Percentiles rank a stretch among this genome's conserved stretches.
phyloP scores from a whole-genome alignment of 1,140 invertebrate genomes.

The Asbolus verrucosus region DNA sequence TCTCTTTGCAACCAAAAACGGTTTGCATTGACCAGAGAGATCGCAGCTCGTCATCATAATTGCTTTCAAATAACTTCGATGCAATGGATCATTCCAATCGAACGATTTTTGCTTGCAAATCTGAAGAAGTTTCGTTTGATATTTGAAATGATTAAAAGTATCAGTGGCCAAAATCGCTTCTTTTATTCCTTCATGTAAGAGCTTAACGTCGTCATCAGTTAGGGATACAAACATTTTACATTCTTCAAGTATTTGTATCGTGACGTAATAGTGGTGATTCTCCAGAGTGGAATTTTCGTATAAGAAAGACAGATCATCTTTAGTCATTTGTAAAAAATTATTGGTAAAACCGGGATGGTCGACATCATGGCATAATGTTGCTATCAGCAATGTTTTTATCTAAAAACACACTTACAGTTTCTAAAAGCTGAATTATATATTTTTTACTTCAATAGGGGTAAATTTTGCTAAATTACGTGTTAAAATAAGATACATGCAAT shows the following conservation, averaged over 20 bases:
- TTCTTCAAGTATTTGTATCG: constrained; percentile 67
- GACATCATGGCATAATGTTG: constrained; percentile 70
- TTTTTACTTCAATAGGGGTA: constrained; percentile 66
- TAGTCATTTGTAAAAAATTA: constrained; percentile 68
- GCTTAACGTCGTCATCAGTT: constrained; percentile 23
- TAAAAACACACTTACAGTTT: constrained; percentile 56
- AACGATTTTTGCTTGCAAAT: constrained; percentile 63
- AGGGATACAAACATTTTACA: constrained; percentile 49
- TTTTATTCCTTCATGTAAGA: constrained; percentile 63
- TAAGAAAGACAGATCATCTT: constrained; percentile 67
- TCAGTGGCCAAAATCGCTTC: constrained; percentile 69
- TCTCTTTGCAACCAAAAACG: constrained; percentile 67
- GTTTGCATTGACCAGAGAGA: constrained; percentile 70
- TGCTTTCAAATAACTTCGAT: constrained; percentile 67
- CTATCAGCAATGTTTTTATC: constrained; percentile 68
- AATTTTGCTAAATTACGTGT: constrained; percentile 66
- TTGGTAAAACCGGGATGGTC: constrained; percentile 72
- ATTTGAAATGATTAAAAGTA: constrained; percentile 66
- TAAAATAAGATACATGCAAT: constrained; percentile 71
- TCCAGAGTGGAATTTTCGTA: constrained; percentile 70
- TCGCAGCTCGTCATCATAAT: constrained; percentile 72
- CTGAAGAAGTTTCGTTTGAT: constrained; percentile 64
- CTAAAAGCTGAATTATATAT: too few relatives aligned
- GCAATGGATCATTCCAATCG: constrained; percentile 65
- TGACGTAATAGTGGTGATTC: constrained; percentile 70